Percentiles rank a stretch among this genome's conserved stretches.
phyloP scores from a whole-genome alignment of 1,140 invertebrate species.

The Zophobas morio region DNA sequence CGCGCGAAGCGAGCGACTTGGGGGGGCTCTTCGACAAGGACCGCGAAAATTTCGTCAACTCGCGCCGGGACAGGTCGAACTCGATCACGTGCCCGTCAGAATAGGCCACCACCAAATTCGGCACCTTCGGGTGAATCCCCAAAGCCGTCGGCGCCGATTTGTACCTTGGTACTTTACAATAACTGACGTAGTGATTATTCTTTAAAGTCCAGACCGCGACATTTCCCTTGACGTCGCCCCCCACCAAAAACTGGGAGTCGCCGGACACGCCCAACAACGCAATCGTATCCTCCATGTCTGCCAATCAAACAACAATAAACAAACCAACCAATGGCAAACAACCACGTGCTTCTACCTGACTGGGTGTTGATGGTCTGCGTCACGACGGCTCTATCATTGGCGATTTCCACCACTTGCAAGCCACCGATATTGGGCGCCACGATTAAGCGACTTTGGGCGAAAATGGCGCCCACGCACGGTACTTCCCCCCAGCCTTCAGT shows the following conservation, averaged over 20 bases:
- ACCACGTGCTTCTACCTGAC: constrained; percentile 32
- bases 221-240: constrained; percentile 72
- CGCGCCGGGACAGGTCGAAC: constrained; percentile 73
- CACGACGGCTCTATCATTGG: constrained; percentile 51
- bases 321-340: neutral
- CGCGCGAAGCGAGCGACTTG: constrained; percentile 68
- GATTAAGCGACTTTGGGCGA: neutral
- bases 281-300: constrained; percentile 71
- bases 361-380: constrained; percentile 54
- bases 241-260: constrained; percentile 75
- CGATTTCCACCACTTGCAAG: constrained; percentile 59
- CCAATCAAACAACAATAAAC: constrained; percentile 56
- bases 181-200: constrained; percentile 68
- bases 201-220: constrained; percentile 75
- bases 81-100: constrained; percentile 82
- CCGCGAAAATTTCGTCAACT: constrained; percentile 73
- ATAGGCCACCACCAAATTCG: constrained; percentile 77
- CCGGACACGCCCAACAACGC: constrained; percentile 71
- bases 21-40: constrained; percentile 69
- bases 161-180: constrained; percentile 77
- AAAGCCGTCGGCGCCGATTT: constrained; percentile 76
- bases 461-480: constrained; percentile 62
- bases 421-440: constrained; percentile 55
- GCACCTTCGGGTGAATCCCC: constrained; percentile 71
- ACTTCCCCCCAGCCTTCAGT: constrained; percentile 63